Conservation (phyloP, 2,113 vertebrate genomes). For the Pardalotus punctatus region DNA sequence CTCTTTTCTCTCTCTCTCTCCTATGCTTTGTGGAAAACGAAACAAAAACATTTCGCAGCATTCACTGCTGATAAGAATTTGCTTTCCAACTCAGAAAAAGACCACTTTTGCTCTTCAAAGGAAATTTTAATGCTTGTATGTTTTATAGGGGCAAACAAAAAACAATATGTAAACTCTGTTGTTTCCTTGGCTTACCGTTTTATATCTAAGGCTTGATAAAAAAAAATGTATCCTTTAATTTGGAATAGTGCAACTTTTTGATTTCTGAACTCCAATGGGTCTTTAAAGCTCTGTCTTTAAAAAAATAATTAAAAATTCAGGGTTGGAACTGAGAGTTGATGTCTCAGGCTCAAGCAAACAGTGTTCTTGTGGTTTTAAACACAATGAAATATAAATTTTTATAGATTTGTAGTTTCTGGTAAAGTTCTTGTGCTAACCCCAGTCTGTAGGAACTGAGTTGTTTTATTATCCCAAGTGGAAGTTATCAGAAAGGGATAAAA, state of each 20-base stretch:
- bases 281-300: slow-evolving; percentile 72
- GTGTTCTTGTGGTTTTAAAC: slow-evolving; percentile 75
- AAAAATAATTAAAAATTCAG: slow-evolving; percentile 70
- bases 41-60: slow-evolving; percentile 75
- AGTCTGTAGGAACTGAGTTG: slow-evolving; percentile 72
- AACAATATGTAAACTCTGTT: slow-evolving; percentile 68
- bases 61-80: slow-evolving; percentile 80
- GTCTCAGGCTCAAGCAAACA: slow-evolving; percentile 77
- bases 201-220: slow-evolving; percentile 77
- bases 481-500: slow-evolving; percentile 59
- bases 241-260: slow-evolving; percentile 70
- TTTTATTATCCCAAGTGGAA: slow-evolving; percentile 71
- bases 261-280: slow-evolving; percentile 75
- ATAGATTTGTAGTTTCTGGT: slow-evolving; percentile 77
- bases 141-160: slow-evolving; percentile 78
- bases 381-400: slow-evolving; percentile 67
- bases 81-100: slow-evolving; percentile 86
- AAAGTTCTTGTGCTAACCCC: slow-evolving; percentile 74
- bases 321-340: slow-evolving; percentile 77
- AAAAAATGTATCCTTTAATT: slow-evolving; percentile 67
- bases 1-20: slow-evolving; percentile 64
- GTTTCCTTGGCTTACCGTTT: slow-evolving; percentile 78
- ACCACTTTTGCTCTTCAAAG: slow-evolving; percentile 83
- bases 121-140: slow-evolving; percentile 73
- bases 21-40: slow-evolving; percentile 80